A percentile compares a stretch with the other conserved stretches of the same genome.
phyloP scores from a whole-genome alignment of 1,140 invertebrate species.

The Brachionus paranguensis region DNA sequence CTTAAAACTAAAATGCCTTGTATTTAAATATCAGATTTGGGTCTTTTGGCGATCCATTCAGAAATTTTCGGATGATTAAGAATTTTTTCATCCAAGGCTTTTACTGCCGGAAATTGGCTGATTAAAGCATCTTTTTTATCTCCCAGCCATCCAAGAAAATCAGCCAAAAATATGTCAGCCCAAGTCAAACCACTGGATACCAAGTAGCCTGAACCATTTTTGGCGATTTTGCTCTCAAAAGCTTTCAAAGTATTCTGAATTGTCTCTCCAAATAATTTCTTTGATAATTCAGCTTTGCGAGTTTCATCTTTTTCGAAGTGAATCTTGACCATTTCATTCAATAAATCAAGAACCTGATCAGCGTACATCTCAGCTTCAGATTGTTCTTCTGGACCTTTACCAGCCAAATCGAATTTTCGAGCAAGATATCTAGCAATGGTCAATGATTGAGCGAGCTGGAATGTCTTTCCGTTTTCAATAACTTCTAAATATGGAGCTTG shows the following conservation, averaged over 20 bases:
- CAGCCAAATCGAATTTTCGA: conserved; percentile 2
- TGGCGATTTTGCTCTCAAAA: background rate
- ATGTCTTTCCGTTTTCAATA: background rate
- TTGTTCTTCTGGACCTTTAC: conserved; percentile 16
- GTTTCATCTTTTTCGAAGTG: background rate
- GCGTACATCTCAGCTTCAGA: background rate
- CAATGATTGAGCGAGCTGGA: background rate
- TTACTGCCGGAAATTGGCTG: background rate
- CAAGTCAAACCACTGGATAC: background rate
- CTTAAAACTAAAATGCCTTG: too few relatives aligned
- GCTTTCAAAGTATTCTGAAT: background rate
- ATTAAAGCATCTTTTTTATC: background rate
- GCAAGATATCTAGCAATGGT: conserved; percentile 13
- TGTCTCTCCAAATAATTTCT: background rate
- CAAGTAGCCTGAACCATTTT: background rate
- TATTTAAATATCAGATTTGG: background rate
- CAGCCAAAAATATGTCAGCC: background rate
- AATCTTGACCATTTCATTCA: background rate
- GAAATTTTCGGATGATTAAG: background rate
- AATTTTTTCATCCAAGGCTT: conserved; percentile 12
- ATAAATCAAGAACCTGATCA: conserved; percentile 3
- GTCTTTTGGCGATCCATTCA: conserved; percentile 20
- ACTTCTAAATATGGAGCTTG: conserved; percentile 30
- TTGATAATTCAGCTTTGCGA: background rate
- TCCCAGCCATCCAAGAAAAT: background rate